Percentiles rank a stretch among this genome's conserved stretches.
Evolutionary conservation across 2,888 invertebrate species (phyloP).

Genomic region (Xanthia icteritia): DNA sequence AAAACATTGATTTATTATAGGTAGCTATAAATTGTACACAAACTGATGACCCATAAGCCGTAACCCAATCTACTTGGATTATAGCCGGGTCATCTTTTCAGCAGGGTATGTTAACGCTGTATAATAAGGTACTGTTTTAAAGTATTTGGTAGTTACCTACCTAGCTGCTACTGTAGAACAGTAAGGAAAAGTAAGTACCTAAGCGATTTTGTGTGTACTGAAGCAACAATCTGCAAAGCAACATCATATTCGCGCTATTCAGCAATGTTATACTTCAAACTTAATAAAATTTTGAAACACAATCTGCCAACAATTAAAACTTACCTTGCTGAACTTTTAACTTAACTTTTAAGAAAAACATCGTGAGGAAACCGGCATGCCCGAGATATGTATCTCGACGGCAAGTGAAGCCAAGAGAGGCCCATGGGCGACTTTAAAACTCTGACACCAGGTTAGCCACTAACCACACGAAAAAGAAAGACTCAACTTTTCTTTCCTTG

Average conservation of each 20-base stretch:
- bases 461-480: not conserved
- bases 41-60: not conserved
- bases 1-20: conserved; percentile 1
- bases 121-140: not conserved
- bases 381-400: too few species aligned
- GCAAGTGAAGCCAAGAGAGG: too few species aligned
- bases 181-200: not conserved
- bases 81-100: conserved; percentile 5
- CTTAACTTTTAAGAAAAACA: too few species aligned
- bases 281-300: conserved; percentile 18
- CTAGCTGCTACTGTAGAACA: not conserved
- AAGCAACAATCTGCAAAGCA: conserved; percentile 45
- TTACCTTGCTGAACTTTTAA: conserved; percentile 5
- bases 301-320: conserved; percentile 36
- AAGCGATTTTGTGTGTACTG: conserved; percentile 23
- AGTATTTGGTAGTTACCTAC: not conserved
- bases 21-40: not conserved
- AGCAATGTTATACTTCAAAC: conserved; percentile 1
- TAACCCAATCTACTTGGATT: conserved; percentile 23
- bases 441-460: too few species aligned
- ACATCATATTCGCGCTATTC: conserved; percentile 4
- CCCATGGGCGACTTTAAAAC: too few species aligned
- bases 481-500: conserved; percentile 34
- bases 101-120: not conserved
- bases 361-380: too few species aligned